Base-by-base conservation (phyloP, 2,888 invertebrate species). In the Limnephilus rhombicus region DNA sequence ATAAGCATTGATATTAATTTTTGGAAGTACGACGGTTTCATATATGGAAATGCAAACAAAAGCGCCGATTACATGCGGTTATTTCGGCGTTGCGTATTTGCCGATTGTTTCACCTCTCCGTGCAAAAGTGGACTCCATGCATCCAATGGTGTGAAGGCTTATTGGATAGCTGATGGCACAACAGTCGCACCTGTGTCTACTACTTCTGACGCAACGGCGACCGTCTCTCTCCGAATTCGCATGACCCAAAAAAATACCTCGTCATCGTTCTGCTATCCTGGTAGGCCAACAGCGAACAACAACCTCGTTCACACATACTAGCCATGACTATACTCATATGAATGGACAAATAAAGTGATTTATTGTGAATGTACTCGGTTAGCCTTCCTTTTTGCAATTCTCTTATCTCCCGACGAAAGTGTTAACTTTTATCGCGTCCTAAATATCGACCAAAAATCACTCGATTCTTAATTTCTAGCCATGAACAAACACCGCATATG, bases 231-330 rank as follows among this genome's bases (percentile, higher is more conserved):
- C 87, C 89, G 45, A 92, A 91, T 92, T 91, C 92, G 92, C 90
- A 80, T 90, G 91, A 91, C 92, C 92, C 86, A 92, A 92, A 91
- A 89, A 92, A 92, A 89, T 83, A 92, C 34, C 90, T 90, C 90
- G 85, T 92, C 91, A 80, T 29, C 82, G 45, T 49, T 80, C 80
- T 88, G 91, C 88, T 91, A 34, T 85, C 91, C 91, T 85, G 85
- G 81, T 91, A 41, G 29, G 82, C 82, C 31, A 31, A 82, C 34
- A 82, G 34, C 82, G 31, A 82, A 68, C n/a, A 68, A 68, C 24
- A 68, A 24, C 68, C 68, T 68, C 68, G 68, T 68, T 68, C 68
- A 68, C 68, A 68, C 68, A 68, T n/a, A 68, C 68, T 68, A 68
- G 24, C 68, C 24, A 24, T 68, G 24, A 68, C 18, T 68, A 68